These are phyloP conservation scores for Acanthornis magna DNA, from an alignment of 2,797 vertebrate genomes.

Conservation along the genomic window DNA sequence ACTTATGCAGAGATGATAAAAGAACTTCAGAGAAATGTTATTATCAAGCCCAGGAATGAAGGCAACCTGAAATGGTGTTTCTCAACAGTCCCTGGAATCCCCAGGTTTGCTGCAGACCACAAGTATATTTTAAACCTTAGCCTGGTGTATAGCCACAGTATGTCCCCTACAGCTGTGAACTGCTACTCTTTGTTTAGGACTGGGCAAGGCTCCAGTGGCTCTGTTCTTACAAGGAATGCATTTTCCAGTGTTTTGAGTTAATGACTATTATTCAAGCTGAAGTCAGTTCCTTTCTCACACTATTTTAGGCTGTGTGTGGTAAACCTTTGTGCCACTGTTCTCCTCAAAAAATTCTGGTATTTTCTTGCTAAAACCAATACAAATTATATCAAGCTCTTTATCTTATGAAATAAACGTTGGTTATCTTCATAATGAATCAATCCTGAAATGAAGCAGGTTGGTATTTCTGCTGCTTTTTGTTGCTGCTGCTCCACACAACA, in stretches of 20 bases:
- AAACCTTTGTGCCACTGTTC: constrained; percentile 52
- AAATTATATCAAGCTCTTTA: neutral
- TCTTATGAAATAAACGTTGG: neutral
- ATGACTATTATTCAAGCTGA: constrained; percentile 67
- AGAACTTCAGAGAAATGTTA: neutral
- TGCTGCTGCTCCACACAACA: neutral
- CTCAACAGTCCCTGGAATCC: neutral
- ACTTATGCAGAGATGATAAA: neutral
- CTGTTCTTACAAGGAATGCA: constrained; percentile 61
- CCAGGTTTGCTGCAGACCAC: constrained; percentile 1
- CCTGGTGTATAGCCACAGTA: neutral
- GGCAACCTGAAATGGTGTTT: neutral
- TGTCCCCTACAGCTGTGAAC: constrained; percentile 45
- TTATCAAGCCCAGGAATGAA: neutral
- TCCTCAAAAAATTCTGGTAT: neutral
- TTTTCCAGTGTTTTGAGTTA: constrained; percentile 67
- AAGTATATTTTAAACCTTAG: neutral
- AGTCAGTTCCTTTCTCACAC: constrained; percentile 71
- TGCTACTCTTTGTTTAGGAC: constrained; percentile 54
- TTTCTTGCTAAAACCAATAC: neutral
- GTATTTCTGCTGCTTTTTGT: neutral
- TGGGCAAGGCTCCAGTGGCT: constrained; percentile 54
- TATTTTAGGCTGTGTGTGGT: constrained; percentile 62
- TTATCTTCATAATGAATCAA: neutral
- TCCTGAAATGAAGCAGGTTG: neutral